Base-by-base conservation (phyloP, 2,888 invertebrate species). In the Coremacera marginata region DNA sequence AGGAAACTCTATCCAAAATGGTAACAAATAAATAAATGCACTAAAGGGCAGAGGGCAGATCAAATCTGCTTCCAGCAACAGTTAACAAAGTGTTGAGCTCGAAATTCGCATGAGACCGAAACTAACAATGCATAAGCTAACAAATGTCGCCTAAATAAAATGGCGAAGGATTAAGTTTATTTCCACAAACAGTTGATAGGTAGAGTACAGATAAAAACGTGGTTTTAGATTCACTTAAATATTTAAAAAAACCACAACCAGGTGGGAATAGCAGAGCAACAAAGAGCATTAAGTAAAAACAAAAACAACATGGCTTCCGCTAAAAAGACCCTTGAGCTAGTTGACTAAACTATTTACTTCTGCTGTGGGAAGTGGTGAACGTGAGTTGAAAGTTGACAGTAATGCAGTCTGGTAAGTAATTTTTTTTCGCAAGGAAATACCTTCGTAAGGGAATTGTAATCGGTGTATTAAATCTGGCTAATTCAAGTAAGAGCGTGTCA, bases 81-180 rank as follows among this genome's bases (percentile, higher is more conserved):
- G 76, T 49, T 76, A 52, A 31, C 37, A 31, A 76, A 63, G 76
- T 76, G 70, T 63, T 70, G 52, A 62, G 31, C 51, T 62, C 14
- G 51, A 37, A 60, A 57, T 22, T 27, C 76, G n/a, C 52, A 52
- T 34, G 76, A 52, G 34, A 60, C 27, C 68, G 70, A 49, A 70
- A 52, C 52, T 51, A 70, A 70, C 76, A 62, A 63, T 70, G 25
- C 57, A 27, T 57, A 19, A 3, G 34, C 51, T 52, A 22, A 16
- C 27, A 70, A 70, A 22, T 62, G 62, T 25, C 70, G n/a, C 22
- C 25, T 22, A 70, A 70, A 75, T 62, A 51, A 75, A 70, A 75
- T 44, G 44, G 62, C 70, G 14, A 75, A 75, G 34, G 70, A 65
- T 63, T 55, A 70, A 76, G 71, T 76, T 76, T 71, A 31, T 31